Conservation (phyloP, 53 echinoderm and acorn worm genomes). For the Arbacia lixula region DNA sequence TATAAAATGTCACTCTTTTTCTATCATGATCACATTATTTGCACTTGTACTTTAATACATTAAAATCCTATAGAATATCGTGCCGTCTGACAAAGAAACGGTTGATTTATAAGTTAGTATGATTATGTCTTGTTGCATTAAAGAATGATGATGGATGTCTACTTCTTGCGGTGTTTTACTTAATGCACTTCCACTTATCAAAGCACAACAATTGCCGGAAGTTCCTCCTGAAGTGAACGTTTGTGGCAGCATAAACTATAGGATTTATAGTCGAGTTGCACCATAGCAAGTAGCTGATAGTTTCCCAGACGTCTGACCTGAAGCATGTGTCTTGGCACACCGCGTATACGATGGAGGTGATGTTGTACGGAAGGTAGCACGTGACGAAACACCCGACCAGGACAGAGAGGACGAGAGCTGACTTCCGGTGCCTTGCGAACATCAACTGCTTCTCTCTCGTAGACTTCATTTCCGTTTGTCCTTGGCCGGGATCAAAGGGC, state of each 20-base stretch:
- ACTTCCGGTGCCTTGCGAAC: constrained; percentile 27
- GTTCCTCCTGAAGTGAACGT: constrained; percentile 64
- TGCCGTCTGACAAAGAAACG: too few species aligned
- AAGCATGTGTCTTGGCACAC: constrained; percentile 30
- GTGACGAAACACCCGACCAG: constrained; percentile 40
- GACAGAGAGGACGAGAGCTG: constrained; percentile 7
- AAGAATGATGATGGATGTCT: neutral
- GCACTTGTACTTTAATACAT: too few species aligned
- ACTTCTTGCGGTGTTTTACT: neutral
- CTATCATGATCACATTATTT: too few species aligned
- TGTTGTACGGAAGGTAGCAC: constrained; percentile 60
- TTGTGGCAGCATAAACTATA: constrained; percentile 75
- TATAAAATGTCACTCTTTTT: too few species aligned
- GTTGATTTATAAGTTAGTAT: neutral
- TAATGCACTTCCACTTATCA: constrained; percentile 19
- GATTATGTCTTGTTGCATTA: neutral
- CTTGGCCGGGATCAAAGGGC: too few species aligned
- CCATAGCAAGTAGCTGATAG: constrained; percentile 65
- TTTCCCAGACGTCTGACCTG: constrained; percentile 50
- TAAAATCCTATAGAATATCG: too few species aligned
- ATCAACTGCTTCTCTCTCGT: neutral
- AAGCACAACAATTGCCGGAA: constrained; percentile 45
- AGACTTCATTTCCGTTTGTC: too few species aligned
- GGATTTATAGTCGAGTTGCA: constrained; percentile 78
- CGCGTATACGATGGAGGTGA: neutral